Base-by-base conservation (phyloP, 2,113 vertebrate genomes). In the Catagonus wagneri region DNA sequence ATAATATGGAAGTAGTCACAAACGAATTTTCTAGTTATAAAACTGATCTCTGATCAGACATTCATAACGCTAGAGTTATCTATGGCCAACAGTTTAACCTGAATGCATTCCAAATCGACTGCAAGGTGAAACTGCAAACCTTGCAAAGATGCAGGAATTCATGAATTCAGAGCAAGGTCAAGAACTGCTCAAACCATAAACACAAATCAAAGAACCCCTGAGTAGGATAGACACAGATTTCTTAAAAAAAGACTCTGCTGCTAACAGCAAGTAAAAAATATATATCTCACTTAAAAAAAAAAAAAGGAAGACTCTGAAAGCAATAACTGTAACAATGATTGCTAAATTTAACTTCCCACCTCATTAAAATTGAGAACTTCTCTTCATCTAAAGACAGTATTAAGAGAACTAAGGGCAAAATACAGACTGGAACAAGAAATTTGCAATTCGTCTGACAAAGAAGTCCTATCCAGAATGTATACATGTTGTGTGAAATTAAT, bases 281-380 rank as follows among this genome's bases (percentile, higher is more conserved):
- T 44, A 44, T 44, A 44, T 44, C 44, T 44, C 44, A 44, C 44
- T n/a, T n/a, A n/a, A n/a, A n/a, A n/a, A n/a, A n/a, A n/a, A n/a
- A n/a, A 4, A 44, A 4, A 44, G n/a, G 8, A 44, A 44, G 44
- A 44, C 44, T 44, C 44, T 44, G 44, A 44, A 44, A 56, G 10
- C 32, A 90, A 0, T 76, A 61, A 68, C 34, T 17, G 0, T 86
- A 65, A 89, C 89, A 86, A 23, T 86, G 58, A 89, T 36, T n/a
- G 39, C 69, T 74, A 89, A 63, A 36, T 89, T 89, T 84, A 44
- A 71, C 60, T 81, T 95, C 20, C 84, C 20, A 80, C n/a, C 65
- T 95, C 22, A 56, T 91, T 89, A 93, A 91, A 74, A 66, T 32
- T 50, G 79, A 92, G 52, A 87, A 68, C 54, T 34, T 63, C 25